Base-by-base conservation (phyloP, 37 sponge, comb jelly and placozoan genomes). In the Halichondria panicea region DNA sequence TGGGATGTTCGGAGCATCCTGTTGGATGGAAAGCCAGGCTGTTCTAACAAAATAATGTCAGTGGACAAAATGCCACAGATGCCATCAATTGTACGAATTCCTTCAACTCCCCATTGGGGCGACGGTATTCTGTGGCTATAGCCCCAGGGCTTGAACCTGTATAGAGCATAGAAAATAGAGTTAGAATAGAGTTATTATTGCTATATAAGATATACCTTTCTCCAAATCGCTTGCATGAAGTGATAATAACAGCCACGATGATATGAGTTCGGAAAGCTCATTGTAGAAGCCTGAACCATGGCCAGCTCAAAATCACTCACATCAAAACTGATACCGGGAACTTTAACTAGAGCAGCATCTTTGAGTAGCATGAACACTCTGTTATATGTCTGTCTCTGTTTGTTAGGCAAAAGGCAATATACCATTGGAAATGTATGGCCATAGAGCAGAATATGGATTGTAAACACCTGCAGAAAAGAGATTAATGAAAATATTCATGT, bases 61-160 rank as follows among this genome's bases (percentile, higher is more conserved):
- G 25, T n/a, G 60, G 60, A 58, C 60, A 58, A 58, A 58, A 58
- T 58, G 60, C 60, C 60, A 58, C 60, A 24, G 60, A 58, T 58
- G 60, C 6, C n/a, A n/a, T n/a, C n/a, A n/a, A n/a, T 58, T 58
- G 60, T 22, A 58, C 60, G 25, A 58, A 58, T 7, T 21, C 15
- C n/a, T 58, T 58, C 60, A 58, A 21, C 19, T 58, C 60, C 25
- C 60, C 25, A 58, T 22, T 58, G 52, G 52, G 13, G 52, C 52
- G 11, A 6, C 25, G 60, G 27, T 58, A 58, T 58, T 58, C 60
- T 24, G 60, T 22, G n/a, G 60, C n/a, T n/a, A n/a, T n/a, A n/a
- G n/a, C n/a, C n/a, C n/a, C n/a, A n/a, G n/a, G n/a, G n/a, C n/a
- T n/a, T n/a, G n/a, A n/a, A n/a, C n/a, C n/a, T n/a, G n/a, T n/a